Percentiles rank a stretch among this genome's conserved stretches.
Conservation (phyloP, 1,140 invertebrate genomes). For the Sinonovacula constricta region DNA sequence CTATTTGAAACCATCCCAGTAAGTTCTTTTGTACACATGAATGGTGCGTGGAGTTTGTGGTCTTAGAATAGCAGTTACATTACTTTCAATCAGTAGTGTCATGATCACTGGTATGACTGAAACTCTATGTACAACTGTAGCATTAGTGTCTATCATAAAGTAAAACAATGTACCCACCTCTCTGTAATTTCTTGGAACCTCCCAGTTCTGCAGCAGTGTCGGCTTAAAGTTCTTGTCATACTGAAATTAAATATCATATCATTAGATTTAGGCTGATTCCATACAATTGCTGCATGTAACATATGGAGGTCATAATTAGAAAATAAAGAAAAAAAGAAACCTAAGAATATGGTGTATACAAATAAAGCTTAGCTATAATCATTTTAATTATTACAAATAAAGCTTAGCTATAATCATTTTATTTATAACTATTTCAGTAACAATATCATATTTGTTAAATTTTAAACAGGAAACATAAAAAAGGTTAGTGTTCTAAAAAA, state of each 20-base stretch:
- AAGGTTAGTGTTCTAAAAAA: too few species aligned
- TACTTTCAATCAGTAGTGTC: too few species aligned
- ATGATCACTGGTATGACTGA: too few species aligned
- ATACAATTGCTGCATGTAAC: not conserved
- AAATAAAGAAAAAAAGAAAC: not conserved
- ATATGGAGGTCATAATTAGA: not conserved
- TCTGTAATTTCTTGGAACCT: slow-evolving; percentile 68
- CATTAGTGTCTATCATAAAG: too few species aligned
- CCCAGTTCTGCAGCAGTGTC: slow-evolving; percentile 74
- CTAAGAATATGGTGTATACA: too few species aligned
- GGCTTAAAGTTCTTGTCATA: slow-evolving; percentile 75
- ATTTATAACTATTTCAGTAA: not conserved
- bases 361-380: not conserved
- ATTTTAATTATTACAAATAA: not conserved
- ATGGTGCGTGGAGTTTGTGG: too few species aligned
- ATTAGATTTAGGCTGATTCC: not conserved
- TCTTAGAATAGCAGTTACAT: too few species aligned
- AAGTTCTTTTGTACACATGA: too few species aligned
- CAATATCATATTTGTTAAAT: too few species aligned
- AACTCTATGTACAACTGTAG: too few species aligned
- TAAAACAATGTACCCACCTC: slow-evolving; percentile 57
- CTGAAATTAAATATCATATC: slow-evolving; percentile 61
- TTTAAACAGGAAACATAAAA: too few species aligned
- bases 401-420: not conserved
- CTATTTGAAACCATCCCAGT: too few species aligned